Evolutionary conservation across 2,888 invertebrate genomes (phyloP).

Genomic region (Achlya flavicornis): DNA sequence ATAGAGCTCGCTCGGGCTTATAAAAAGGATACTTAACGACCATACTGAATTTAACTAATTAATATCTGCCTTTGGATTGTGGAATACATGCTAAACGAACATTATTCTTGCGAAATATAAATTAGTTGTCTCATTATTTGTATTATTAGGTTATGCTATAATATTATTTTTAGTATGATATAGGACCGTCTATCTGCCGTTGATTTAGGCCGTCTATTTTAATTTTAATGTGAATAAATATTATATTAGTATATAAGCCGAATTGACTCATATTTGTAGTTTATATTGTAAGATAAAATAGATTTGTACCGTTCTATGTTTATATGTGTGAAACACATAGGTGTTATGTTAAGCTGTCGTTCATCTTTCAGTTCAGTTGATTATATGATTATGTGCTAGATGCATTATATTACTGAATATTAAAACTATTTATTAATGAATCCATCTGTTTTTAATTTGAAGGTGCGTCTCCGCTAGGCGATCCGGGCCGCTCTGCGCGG

Average conservation of each 20-base stretch:
- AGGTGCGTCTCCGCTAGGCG: background rate
- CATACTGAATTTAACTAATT: background rate
- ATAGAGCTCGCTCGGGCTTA: background rate
- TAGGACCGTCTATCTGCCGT: background rate
- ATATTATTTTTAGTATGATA: background rate
- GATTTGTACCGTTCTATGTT: conserved; percentile 16
- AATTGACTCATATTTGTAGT: background rate
- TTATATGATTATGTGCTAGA: conserved; percentile 38
- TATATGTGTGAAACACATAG: conserved; percentile 56
- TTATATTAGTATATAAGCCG: background rate
- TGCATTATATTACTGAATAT: conserved; percentile 31
- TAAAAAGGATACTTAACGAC: background rate
- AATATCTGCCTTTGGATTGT: background rate
- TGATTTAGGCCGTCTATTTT: background rate
- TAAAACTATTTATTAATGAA: conserved; percentile 16
- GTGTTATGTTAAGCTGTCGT: conserved; percentile 18
- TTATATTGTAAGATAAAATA: background rate
- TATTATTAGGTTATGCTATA: background rate
- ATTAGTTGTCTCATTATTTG: background rate
- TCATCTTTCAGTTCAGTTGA: conserved; percentile 30
- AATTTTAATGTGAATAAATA: conserved; percentile 2
- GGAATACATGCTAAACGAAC: background rate
- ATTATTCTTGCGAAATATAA: background rate
- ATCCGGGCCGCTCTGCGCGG: too few species aligned
- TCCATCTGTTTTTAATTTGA: background rate